Base-by-base conservation (phyloP, 2,888 invertebrate genomes). In the Mactromeris polynyma region DNA sequence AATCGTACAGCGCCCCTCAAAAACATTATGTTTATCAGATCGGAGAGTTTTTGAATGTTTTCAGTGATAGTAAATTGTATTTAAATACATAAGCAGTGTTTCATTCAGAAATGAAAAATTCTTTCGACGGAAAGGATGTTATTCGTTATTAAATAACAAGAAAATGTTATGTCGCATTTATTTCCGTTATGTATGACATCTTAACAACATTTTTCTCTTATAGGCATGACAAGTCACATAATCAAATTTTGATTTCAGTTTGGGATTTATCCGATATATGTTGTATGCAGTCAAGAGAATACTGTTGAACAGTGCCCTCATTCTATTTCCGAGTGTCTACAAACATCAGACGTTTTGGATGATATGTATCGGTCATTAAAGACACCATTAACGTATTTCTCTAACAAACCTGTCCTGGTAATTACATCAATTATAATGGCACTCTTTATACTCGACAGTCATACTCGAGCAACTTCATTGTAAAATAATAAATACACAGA, bases 331-430 rank as follows among this genome's bases (percentile, higher is more conserved):
- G 73, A 73, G 6, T 73, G 73, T 73, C 73, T 73, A 36, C 17
- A 73, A 73, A 17, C 31, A 36, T 11, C 31, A 1, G 19, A 73
- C 17, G 33, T 73, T 36, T 19, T 73, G 14, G 73, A 73, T 33
- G 73, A 73, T 36, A 36, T 73, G 73, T 73, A 26, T 73, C 73
- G 19, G 36, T 73, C 73, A 36, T 36, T 73, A 11, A 19, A 73
- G 4, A 73, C 73, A 73, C 73, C 73, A 73, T 26, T 73, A 17
- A 73, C 36, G 36, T 73, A 19, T 73, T 73, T 73, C 73, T 26
- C 33, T 2, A 26, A 73, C 14, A 73, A 33, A 73, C 73, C 31
- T 11, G 36, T 73, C 17, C 19, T 73, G 73, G 73, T 73, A 73
- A 33, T 9, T 69, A 31, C 9, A n/a, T n/a, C n/a, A n/a, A n/a